Evolutionary conservation across 2,113 vertebrate species (phyloP), one percentile per base, ranked within the genome.

Genomic region (Artemisiospiza belli): DNA sequence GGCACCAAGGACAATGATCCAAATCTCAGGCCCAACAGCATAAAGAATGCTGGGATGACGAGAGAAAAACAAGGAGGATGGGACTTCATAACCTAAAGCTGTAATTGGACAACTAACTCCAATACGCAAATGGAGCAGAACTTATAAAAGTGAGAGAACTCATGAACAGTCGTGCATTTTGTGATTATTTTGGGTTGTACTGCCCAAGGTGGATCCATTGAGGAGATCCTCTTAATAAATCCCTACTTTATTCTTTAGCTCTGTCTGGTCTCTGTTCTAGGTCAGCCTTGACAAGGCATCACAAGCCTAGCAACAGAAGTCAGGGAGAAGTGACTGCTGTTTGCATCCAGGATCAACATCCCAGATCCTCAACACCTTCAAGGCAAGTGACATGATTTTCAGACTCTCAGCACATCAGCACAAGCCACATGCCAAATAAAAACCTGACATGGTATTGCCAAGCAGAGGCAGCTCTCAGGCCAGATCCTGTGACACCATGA

Each of bases 61-160:
- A 59, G 15, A 59, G 57, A 17, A 23, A 57, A 35, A 35, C n/a
- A 59, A 59, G 22, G 0, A 59, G 57, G 22, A 2, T 35, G n/a
- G 15, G 57, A 17, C 6, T 35, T 1, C 6, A 5, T 16, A 1
- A 3, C 2, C 10, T 59, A 2, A 4, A 35, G n/a, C 57, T 35
- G 22, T 1, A 16, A 17, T 2, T 4, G n/a, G 15, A 59, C 22
- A 59, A 11, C 16, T 2, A 33, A 57, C 20, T 58, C 4, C 21
- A 58, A 23, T 1, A 7, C 16, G 22, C 21, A 24, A 59, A 59
- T 16, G 9, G n/a, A 59, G 22, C 22, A 59, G n/a, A 59, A 35
- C 15, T 35, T 3, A 35, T 23, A 5, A 5, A 23, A 35, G 57
- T 16, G n/a, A 59, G 22, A 58, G n/a, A 35, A 10, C 22, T 15